Percentiles rank a stretch among this genome's conserved stretches.
These are phyloP conservation scores for Formicarius rufipectus DNA, from an alignment of 2,113 vertebrate genomes.

Conservation along the genomic window DNA sequence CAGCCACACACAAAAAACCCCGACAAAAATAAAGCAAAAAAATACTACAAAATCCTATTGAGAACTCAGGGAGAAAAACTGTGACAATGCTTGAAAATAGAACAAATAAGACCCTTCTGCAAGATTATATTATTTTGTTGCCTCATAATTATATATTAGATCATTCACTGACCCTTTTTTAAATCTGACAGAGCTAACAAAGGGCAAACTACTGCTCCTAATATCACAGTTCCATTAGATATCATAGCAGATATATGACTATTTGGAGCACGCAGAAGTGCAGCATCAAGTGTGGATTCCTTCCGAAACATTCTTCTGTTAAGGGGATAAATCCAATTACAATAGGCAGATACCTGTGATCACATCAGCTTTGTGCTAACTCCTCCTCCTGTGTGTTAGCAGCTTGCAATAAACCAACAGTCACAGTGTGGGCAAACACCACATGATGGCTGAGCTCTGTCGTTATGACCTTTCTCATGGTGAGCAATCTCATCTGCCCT, in stretches of 20 bases:
- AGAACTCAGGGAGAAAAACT: background rate
- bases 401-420: background rate
- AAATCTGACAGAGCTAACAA: background rate
- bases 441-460: conserved; percentile 40
- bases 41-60: background rate
- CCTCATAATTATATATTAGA: background rate
- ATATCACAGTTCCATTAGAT: background rate
- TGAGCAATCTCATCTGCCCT: conserved; percentile 47
- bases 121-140: background rate
- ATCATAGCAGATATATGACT: background rate
- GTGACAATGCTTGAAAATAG: background rate
- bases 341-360: conserved; percentile 34
- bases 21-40: background rate
- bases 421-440: conserved; percentile 55
- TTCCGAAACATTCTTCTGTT: background rate
- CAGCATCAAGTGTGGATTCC: background rate
- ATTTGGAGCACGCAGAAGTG: background rate
- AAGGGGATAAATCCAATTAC: conserved; percentile 18
- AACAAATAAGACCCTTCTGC: background rate
- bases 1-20: background rate
- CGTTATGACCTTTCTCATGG: conserved; percentile 44
- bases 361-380: background rate
- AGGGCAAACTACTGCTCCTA: background rate
- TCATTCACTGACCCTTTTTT: background rate
- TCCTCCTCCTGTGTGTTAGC: background rate